Evolutionary conservation across 2,113 vertebrate genomes (phyloP).

Genomic region (Pterocles orientalis): DNA sequence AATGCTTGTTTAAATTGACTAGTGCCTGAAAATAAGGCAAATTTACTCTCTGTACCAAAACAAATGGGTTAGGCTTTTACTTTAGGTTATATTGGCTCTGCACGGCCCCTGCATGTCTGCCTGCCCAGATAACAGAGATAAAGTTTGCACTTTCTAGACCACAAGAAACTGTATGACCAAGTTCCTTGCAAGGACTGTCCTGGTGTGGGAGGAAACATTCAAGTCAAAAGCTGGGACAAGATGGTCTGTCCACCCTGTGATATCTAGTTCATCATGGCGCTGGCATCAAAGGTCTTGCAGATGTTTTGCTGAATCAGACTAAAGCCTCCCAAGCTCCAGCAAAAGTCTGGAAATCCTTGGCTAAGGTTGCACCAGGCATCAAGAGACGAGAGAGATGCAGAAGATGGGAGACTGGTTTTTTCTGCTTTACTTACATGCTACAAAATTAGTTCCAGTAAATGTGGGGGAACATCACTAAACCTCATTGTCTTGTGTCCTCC

Average conservation of each 20-base stretch:
- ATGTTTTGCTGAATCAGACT: background rate
- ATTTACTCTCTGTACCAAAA: background rate
- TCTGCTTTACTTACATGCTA: background rate
- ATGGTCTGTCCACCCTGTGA: background rate
- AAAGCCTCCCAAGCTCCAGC: background rate
- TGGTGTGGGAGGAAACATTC: background rate
- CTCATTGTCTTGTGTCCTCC: background rate
- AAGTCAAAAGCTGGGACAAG: background rate
- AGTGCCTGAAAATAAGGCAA: background rate
- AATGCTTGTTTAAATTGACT: background rate
- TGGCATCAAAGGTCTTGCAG: background rate
- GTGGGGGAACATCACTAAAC: background rate
- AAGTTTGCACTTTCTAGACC: background rate
- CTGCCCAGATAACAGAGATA: background rate
- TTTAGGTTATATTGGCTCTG: background rate
- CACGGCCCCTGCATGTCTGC: background rate
- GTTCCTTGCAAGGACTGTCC: background rate
- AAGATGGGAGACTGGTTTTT: background rate
- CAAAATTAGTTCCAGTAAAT: background rate
- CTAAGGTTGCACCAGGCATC: background rate
- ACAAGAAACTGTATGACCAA: background rate
- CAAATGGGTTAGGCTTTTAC: background rate
- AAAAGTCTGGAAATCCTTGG: background rate
- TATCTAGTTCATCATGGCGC: background rate
- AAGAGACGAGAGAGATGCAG: background rate